Evolutionary conservation across 2,797 vertebrate genomes (phyloP), one percentile per base, ranked within the genome.

Genomic region (Mionectes olivaceus): DNA sequence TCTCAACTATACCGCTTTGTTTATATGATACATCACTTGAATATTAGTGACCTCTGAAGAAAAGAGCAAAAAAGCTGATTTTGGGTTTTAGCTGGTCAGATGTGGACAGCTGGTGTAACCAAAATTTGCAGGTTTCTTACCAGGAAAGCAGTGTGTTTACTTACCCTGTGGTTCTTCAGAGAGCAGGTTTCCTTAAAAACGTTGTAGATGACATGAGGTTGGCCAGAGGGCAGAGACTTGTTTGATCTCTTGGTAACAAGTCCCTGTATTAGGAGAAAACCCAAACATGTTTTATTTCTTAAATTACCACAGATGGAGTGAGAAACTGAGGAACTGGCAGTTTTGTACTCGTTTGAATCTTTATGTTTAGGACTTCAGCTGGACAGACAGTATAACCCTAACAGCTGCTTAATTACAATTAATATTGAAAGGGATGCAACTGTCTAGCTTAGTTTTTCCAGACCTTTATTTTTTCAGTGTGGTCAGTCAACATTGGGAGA

Each of bases 21-120:
- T 77, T 81, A 18, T 41, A 35, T 55, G 15, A 55, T 44, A 41
- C 28, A 57, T 61, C 23, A 32, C 13, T 68, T 73, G 49, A 86
- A 59, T 75, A 63, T n/a, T 57, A 44, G 25, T 60, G 75, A 89
- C 60, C 71, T 84, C 44, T 71, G 44, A 27, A 90, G 41, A 93
- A 70, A 35, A 92, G 46, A 5, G 5, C 28, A 27, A 22, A 76
- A 93, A 83, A 53, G 32, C 30, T 87, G 52, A 30, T 1, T 90
- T 95, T 2, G 27, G 52, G 49, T 84, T 95, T 95, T 76, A 55
- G 86, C 43, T 76, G 59, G 53, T 91, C 74, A 90, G 50, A 61
- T 89, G 77, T 79, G 70, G 70, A 37, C 80, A 82, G 47, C 41
- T 85, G 61, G 27, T 65, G 5, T 60, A 87, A 69, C 77, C 74